Percentiles rank a stretch among this genome's conserved stretches.
Evolutionary conservation across 1,140 invertebrate species (phyloP).

Genomic region (Alviniconcha marisindica): DNA sequence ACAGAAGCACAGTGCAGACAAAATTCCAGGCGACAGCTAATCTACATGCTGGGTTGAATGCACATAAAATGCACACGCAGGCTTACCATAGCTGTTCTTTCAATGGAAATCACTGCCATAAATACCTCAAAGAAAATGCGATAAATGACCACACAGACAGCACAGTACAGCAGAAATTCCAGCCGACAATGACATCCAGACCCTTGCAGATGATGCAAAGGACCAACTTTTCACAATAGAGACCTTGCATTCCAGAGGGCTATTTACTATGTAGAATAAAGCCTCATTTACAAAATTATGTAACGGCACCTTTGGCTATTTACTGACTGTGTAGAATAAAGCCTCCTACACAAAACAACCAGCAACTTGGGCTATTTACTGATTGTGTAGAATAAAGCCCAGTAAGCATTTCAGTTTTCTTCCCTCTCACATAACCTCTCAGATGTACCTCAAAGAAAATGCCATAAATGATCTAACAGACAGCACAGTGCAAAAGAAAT

Average conservation of each 20-base stretch:
- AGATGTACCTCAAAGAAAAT: not conserved
- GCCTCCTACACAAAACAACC: too few species aligned
- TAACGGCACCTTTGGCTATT: too few species aligned
- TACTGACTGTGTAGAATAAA: too few species aligned
- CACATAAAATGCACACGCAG: constrained; percentile 12
- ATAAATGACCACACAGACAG: not conserved
- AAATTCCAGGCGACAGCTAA: not conserved
- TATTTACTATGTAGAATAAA: too few species aligned
- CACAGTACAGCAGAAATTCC: not conserved
- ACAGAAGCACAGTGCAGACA: too few species aligned
- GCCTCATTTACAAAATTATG: too few species aligned
- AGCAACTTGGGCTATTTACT: too few species aligned
- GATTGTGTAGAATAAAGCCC: too few species aligned
- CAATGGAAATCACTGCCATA: constrained; percentile 33
- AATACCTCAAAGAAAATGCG: not conserved
- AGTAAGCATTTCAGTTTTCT: too few species aligned
- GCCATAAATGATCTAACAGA: not conserved
- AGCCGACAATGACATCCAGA: not conserved
- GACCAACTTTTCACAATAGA: not conserved
- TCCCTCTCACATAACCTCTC: too few species aligned
- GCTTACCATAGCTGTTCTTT: constrained; percentile 37
- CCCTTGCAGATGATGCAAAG: not conserved
- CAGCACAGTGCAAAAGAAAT: not conserved
- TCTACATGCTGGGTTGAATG: not conserved
- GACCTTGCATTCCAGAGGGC: too few species aligned